A percentile compares a stretch with the other conserved stretches of the same genome.
phyloP scores from a whole-genome alignment of 2,888 invertebrate genomes.

The Cephus pulcher region DNA sequence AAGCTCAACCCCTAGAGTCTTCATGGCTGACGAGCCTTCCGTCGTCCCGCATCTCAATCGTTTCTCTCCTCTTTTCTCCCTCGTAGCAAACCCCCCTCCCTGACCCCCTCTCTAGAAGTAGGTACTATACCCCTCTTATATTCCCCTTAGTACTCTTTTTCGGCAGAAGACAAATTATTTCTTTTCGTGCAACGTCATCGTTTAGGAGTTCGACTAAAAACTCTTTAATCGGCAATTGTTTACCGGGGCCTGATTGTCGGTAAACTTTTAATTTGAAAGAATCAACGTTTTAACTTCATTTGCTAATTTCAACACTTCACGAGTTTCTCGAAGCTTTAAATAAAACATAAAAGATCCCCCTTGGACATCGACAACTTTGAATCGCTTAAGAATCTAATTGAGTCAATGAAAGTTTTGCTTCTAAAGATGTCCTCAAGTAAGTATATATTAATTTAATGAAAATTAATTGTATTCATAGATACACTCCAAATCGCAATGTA shows the following conservation, averaged over 20 bases:
- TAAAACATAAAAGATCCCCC: background rate
- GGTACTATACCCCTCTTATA: background rate
- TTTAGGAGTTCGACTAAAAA: background rate
- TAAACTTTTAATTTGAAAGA: slow-evolving; percentile 29
- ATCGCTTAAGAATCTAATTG: background rate
- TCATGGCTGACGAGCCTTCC: slow-evolving; percentile 37
- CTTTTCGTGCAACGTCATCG: slow-evolving; percentile 19
- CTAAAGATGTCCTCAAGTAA: background rate
- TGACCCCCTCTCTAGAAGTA: slow-evolving; percentile 13
- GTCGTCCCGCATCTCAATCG: slow-evolving; percentile 47
- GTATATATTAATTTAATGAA: background rate
- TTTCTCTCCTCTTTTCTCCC: slow-evolving; percentile 17
- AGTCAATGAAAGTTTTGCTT: background rate
- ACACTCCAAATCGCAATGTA: background rate
- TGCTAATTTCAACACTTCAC: background rate
- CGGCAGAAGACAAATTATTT: slow-evolving; percentile 34
- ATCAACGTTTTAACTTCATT: background rate
- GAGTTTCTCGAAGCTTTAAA: background rate
- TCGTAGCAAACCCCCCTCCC: background rate
- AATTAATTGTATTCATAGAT: background rate
- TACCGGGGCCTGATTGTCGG: background rate
- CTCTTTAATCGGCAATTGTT: background rate
- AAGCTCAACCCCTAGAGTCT: slow-evolving; percentile 27
- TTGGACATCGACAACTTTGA: background rate
- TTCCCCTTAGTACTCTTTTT: background rate